A percentile compares a stretch with the other conserved stretches of the same genome.
phyloP scores from a whole-genome alignment of 2,113 vertebrate species.

The Falco punctatus region DNA sequence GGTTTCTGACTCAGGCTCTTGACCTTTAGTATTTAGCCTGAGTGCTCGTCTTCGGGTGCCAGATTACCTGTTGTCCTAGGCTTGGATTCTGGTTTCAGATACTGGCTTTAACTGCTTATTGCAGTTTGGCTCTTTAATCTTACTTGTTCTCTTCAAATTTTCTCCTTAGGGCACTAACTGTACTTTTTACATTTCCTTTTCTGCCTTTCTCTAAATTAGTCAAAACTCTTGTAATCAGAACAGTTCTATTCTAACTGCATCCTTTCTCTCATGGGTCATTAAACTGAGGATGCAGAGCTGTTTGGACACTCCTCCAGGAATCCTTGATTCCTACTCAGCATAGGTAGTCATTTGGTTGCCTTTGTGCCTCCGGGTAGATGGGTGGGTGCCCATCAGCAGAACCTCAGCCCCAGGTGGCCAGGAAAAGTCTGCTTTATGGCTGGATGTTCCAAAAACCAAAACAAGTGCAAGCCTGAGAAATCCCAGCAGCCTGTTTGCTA shows the following conservation, averaged over 20 bases:
- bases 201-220: neutral
- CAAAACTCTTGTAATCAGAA: neutral
- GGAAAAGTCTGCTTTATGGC: neutral
- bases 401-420: neutral
- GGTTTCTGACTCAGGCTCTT: neutral
- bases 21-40: slow-evolving; percentile 2
- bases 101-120: neutral
- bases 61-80: neutral
- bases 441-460: neutral
- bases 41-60: neutral
- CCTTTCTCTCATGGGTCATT: neutral
- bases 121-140: neutral
- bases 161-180: neutral
- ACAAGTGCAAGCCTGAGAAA: neutral
- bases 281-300: neutral
- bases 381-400: neutral
- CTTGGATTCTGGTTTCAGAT: neutral
- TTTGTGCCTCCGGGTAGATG: neutral
- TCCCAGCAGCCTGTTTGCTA: neutral
- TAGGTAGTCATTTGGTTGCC: neutral
- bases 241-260: neutral
- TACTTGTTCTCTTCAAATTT: neutral
- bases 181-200: neutral
- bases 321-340: neutral
- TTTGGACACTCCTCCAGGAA: neutral